Evolutionary conservation across 2,888 invertebrate species (phyloP), one percentile per base, ranked within the genome.

Genomic region (Serripes groenlandicus): DNA sequence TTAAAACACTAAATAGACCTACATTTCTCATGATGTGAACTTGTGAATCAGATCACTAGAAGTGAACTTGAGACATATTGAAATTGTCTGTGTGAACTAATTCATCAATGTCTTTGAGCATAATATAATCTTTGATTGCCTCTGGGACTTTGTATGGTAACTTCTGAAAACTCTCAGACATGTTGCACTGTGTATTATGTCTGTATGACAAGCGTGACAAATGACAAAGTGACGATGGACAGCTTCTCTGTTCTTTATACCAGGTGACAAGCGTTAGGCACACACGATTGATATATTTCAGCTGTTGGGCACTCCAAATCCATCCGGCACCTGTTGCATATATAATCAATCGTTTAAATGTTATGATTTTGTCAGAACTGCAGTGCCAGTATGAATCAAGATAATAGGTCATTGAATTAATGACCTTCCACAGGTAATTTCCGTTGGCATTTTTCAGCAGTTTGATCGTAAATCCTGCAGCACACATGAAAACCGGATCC

Each of bases 321-420:
- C 91, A 91, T 21, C 92, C 92, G 0, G 89, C 88, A 9, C 87
- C 91, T 23, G 88, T 88, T 21, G 90, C 85, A 49, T 91, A 91
- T 18, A 91, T 62, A 23, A 90, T 89, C 37, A 92, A 79, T 60
- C 86, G 89, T 56, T 87, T 85, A 28, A 90, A 85, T 0, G 88
- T 81, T 18, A 56, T 60, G 11, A 83, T 78, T 73, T 89, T 90
- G 15, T 79, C 78, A 26, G 87, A 77, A 9, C 86, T 81, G 15
- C 81, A 86, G 32, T 89, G 74, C 91, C 91, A 91, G 80, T 92
- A 90, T 1, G 90, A 91, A 34, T 91, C 92, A 18, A 90, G 66
- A 71, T 91, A 92, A 78, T 91, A 91, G 18, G 86, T 87, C 78
- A 92, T 88, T 26, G 90, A 88, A 52, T 85, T 86, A 0, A 91